Evolutionary conservation across 2,888 invertebrate genomes (phyloP), one percentile per base, ranked within the genome.

Genomic region (Nomada flava): DNA sequence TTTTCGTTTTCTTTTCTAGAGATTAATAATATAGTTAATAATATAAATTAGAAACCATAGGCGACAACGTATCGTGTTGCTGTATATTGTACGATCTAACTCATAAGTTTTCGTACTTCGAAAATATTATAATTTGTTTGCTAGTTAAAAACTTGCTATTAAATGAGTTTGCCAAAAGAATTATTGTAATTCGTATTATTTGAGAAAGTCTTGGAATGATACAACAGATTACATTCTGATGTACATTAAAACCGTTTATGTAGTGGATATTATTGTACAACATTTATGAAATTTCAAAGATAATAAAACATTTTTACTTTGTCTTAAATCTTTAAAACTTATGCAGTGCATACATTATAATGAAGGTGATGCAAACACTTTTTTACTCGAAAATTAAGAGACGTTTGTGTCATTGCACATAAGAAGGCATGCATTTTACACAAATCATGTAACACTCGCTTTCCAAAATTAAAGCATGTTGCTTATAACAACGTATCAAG

Each of bases 391-490:
- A 55, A 52, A 47, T 36, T 67, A 36, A 52, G n/a, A 44, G 26
- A 71, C 64, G 2, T 5, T 63, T 79, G 44, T 57, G 44, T 72
- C 23, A 55, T 18, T 64, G 52, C 11, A 42, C 65, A 36, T 73
- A 75, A 76, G 65, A 79, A 64, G 71, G 85, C 85, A 85, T 85
- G 85, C 59, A 79, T 55, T 36, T 57, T 69, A 62, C 23, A 18
- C 63, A 76, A 72, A 63, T 65, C 65, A 88, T 69, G 73, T 82
- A 86, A 86, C 78, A 79, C 57, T 76, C 74, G 83, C 85, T 88
- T 86, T 82, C 69, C 74, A 63, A 84, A 69, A 86, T 75, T 70
- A 84, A 87, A 88, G 90, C 90, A 91, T 91, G 90, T 89, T 65
- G 86, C 89, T 87, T 83, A 64, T 83, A 86, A 84, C 82, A 70